Percentiles rank a stretch among this genome's conserved stretches.
These are phyloP conservation scores for Drosophila serrata DNA, from an alignment of 1,140 invertebrate species.

Conservation along the genomic window DNA sequence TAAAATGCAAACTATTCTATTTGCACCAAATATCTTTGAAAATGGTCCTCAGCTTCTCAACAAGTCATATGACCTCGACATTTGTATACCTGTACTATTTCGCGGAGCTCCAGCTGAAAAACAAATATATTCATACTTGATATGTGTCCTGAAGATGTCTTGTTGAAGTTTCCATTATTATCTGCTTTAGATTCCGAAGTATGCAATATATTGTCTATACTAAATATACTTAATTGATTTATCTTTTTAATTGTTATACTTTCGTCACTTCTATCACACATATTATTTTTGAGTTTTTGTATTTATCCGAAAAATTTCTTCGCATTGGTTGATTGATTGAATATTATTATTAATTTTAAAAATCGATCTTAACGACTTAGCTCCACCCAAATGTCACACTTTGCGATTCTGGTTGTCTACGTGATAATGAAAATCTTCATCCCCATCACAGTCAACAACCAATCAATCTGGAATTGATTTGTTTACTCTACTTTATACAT, in stretches of 20 bases:
- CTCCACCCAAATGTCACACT: conserved; percentile 22
- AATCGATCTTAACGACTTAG: not conserved
- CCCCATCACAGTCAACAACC: conserved; percentile 3
- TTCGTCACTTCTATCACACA: not conserved
- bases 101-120: too few relatives aligned
- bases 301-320: not conserved
- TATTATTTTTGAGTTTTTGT: not conserved
- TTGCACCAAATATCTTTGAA: too few relatives aligned
- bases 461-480: conserved; percentile 14
- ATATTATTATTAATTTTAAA: too few relatives aligned
- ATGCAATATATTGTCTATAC: conserved; percentile 1
- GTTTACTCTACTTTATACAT: conserved; percentile 1
- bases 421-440: conserved; percentile 22
- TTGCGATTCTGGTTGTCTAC: not conserved
- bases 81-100: too few relatives aligned
- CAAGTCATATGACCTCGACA: too few relatives aligned
- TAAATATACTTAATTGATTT: not conserved
- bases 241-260: not conserved
- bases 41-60: too few relatives aligned
- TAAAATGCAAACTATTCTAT: too few relatives aligned
- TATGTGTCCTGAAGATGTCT: too few relatives aligned
- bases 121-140: conserved; percentile 1
- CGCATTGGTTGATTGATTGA: too few relatives aligned
- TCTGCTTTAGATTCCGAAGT: not conserved
- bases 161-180: not conserved